Evolutionary conservation across 35 echinoderm and acorn worm genomes (phyloP), one percentile per base, ranked within the genome.

Genomic region (Apostichopus parvimensis): DNA sequence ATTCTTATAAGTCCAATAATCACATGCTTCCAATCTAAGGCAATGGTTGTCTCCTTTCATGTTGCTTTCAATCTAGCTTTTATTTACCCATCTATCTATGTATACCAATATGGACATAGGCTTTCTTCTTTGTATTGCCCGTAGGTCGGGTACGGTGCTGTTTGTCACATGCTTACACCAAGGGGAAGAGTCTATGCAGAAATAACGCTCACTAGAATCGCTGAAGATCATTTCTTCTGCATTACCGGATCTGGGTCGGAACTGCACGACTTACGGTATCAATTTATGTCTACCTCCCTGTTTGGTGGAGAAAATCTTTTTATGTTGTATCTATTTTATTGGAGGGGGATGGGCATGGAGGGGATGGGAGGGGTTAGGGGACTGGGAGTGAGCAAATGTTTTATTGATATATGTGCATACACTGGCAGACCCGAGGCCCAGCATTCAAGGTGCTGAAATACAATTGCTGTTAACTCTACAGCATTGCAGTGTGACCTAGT

Each of bases 221-320:
- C 23, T 15, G 96, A 98, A 7, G 79, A 98, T 57, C 83, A 98
- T 18, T 98, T 94, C 87, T 91, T 98, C 17, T 85, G 93, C 66
- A 95, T 98, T 8, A 98, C 96, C 34, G 96, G 96, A 52, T 95
- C 96, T 78, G 94, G 96, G 4, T 94, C 94, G 23, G 96, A 98
- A 65, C 70, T 94, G 22, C 96, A 98, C 91, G 96, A 98, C 59
- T 90, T 95, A 12, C 95, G 96, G 96, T 98, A 86, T 65, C n/a
- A 20, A 54, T 9, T 85, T 54, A 45, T 45, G 34, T 80, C 34
- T 23, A 25, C 12, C 78, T 23, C 12, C 18, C 11, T 80, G 78
- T 45, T 45, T 45, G 34, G 34, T 45, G 3, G 34, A 45, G 34
- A 45, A 45, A 45, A 61, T 61, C 58, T 24, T 78, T 78, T 78